These are phyloP conservation scores for Autographa gamma DNA, from an alignment of 2,888 invertebrate species.

Conservation along the genomic window DNA sequence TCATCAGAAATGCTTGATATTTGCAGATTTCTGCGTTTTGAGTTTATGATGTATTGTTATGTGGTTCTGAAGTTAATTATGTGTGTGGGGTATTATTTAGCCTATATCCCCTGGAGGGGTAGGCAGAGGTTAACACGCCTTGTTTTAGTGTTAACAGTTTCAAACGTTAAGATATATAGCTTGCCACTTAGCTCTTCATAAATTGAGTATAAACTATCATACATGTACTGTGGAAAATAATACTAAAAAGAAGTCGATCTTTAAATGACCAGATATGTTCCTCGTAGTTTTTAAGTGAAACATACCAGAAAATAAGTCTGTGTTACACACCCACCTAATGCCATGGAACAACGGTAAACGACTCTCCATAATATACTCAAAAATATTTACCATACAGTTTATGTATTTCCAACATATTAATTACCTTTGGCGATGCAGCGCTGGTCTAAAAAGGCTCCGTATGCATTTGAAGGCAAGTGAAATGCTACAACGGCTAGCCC, in stretches of 20 bases:
- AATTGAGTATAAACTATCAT: too few relatives aligned
- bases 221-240: too few relatives aligned
- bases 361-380: neutral
- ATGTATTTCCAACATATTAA: conserved; percentile 59
- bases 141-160: too few relatives aligned
- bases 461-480: conserved; percentile 62
- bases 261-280: too few relatives aligned
- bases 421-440: conserved; percentile 65
- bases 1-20: conserved; percentile 30
- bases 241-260: too few relatives aligned
- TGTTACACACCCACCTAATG: neutral
- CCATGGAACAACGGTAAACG: neutral
- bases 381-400: conserved; percentile 21
- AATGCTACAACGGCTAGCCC: conserved; percentile 66
- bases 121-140: neutral
- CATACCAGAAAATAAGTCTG: too few relatives aligned
- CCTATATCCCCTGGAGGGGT: neutral
- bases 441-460: conserved; percentile 64
- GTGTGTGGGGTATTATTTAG: neutral
- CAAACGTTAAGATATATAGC: too few relatives aligned
- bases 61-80: neutral
- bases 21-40: conserved; percentile 18
- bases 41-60: conserved; percentile 1
- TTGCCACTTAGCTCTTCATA: too few relatives aligned
- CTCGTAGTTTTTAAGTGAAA: neutral